phyloP scores from a whole-genome alignment of 2,888 invertebrate species.

The Tortricodes alternella region DNA sequence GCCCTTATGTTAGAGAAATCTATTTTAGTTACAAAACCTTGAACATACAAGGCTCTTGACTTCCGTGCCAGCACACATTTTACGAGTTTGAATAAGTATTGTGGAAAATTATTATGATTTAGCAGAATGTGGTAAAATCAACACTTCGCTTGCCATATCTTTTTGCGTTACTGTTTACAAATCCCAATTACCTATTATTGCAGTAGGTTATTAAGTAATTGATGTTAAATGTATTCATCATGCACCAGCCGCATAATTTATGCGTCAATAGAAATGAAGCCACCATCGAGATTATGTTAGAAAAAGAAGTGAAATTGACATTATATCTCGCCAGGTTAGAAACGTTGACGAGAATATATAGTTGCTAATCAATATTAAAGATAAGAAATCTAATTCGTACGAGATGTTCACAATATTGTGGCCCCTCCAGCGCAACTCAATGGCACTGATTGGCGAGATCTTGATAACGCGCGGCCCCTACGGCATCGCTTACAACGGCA shows the following conservation, averaged over 20 bases:
- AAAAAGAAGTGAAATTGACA: too few species aligned
- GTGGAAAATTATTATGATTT: too few species aligned
- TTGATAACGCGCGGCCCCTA: constrained; percentile 60
- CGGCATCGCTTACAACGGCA: constrained; percentile 44
- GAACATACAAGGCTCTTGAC: background rate
- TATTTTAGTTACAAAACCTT: background rate
- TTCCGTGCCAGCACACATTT: background rate
- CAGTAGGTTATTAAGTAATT: too few species aligned
- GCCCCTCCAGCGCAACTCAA: constrained; percentile 44
- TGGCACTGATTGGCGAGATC: constrained; percentile 71
- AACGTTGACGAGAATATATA: background rate
- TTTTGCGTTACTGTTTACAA: too few species aligned
- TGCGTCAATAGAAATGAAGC: too few species aligned
- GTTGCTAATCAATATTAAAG: constrained; percentile 15
- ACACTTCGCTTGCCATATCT: too few species aligned
- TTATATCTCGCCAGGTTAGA: background rate
- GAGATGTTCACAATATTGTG: constrained; percentile 20
- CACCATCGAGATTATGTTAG: too few species aligned
- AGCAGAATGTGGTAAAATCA: too few species aligned
- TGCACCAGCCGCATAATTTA: too few species aligned
- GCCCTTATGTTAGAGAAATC: constrained; percentile 5
- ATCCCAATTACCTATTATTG: too few species aligned
- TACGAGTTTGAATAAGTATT: background rate
- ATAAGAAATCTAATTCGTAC: constrained; percentile 28
- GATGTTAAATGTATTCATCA: too few species aligned